Conservation (phyloP, 1,140 invertebrate species). For the Armadillidium nasatum region DNA sequence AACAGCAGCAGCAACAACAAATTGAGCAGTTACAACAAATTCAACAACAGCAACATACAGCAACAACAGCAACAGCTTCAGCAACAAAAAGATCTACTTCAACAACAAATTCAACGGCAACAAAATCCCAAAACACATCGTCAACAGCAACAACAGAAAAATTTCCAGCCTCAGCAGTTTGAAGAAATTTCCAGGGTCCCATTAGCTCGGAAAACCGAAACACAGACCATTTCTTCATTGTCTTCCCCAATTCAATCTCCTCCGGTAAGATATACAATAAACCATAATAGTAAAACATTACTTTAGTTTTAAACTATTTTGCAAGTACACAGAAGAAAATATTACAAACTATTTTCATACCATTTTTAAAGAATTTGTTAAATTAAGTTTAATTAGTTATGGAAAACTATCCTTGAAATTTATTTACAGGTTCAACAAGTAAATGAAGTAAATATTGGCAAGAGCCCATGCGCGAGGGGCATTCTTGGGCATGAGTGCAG, state of each 20-base stretch:
- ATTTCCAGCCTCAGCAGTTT: conserved; percentile 33
- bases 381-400: no score
- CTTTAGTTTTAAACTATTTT: no score
- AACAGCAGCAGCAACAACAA: conserved; percentile 16
- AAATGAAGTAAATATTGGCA: neutral
- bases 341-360: no score
- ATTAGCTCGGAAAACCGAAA: no score
- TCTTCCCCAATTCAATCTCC: no score
- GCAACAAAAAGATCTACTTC: conserved; percentile 7
- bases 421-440: neutral
- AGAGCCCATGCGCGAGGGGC: conserved; percentile 24
- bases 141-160: conserved; percentile 16
- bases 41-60: conserved; percentile 8
- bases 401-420: no score
- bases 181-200: no score
- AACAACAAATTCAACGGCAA: conserved; percentile 17
- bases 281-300: no score
- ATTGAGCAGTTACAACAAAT: conserved; percentile 12
- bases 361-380: no score
- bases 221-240: no score
- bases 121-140: conserved; percentile 6
- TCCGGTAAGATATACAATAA: no score
- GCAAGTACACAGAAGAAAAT: no score
- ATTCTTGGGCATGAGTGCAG: conserved; percentile 18
- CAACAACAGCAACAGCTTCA: conserved; percentile 7